Evolutionary conservation across 2,888 invertebrate genomes (phyloP), one percentile per base, ranked within the genome.

Genomic region (Leptinotarsa juncta): DNA sequence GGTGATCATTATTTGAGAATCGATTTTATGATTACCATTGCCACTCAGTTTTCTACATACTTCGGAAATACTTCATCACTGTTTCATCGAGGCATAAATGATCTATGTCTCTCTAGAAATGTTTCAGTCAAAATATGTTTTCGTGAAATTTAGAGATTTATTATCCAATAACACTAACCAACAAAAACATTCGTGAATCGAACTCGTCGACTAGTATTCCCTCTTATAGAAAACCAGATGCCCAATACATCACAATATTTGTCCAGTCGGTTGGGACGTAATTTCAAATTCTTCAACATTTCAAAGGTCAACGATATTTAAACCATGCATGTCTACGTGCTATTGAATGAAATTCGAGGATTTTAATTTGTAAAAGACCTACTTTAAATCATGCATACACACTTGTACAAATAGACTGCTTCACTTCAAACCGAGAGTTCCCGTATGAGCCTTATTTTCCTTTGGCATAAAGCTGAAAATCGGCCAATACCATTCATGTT

Each of bases 371-470:
- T 78, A 67, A 76, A 76, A 77, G 77, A 73, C 79, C 78, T 75
- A 77, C 76, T 79, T 79, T 77, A 78, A 79, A 79, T 76, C 76
- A 75, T 71, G 65, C 73, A 68, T 67, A 77, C 78, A 75, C 79
- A 79, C 79, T 79, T 79, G 78, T 79, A 78, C 78, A 79, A 79
- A 79, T 77, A 79, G 72, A 71, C 70, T 72, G 72, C 65, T 73
- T 57, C 69, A 73, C 76, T 72, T 23, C 48, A 66, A 67, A 67
- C 71, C 67, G 20, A 51, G 55, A 51, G 26, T 42, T 65, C 70
- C 65, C 48, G 70, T 53, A 51, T 71, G 42, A 55, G 23, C 74
- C 23, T 3, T 76, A 65, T 73, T 66, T 60, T 57, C 65, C 20
- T 32, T 50, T 15, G 16, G 18, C 7, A 20, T 77, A 77, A 71